Evolutionary conservation across 2,113 vertebrate genomes (phyloP).

Genomic region (Cricetomys ansorgei): DNA sequence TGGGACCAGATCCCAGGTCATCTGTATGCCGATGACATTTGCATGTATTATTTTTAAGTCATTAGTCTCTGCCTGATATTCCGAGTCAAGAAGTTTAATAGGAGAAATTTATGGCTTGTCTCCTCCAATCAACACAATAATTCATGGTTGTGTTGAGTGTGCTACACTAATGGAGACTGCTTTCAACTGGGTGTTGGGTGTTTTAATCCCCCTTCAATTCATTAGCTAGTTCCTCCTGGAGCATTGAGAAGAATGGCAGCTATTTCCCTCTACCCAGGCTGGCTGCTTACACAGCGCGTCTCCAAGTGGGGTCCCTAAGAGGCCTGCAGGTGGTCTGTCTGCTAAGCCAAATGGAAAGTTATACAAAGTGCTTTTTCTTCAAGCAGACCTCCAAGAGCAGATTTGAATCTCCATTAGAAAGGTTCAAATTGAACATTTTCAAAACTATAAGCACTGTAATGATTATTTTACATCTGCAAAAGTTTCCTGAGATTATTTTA

Average conservation of each 20-base stretch:
- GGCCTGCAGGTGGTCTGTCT: constrained; percentile 60
- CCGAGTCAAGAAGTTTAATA: constrained; percentile 70
- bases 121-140: constrained; percentile 61
- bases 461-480: constrained; percentile 33
- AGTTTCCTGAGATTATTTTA: not conserved
- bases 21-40: constrained; percentile 66
- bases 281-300: constrained; percentile 8
- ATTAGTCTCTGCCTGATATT: constrained; percentile 80
- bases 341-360: constrained; percentile 60
- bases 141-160: constrained; percentile 39
- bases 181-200: constrained; percentile 54
- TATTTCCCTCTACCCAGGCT: not conserved
- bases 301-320: constrained; percentile 59
- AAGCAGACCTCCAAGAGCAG: constrained; percentile 14
- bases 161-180: constrained; percentile 62
- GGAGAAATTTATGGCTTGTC: constrained; percentile 81
- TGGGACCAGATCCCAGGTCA: not conserved
- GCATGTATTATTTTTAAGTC: constrained; percentile 79
- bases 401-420: constrained; percentile 62
- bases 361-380: constrained; percentile 43
- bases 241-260: not conserved
- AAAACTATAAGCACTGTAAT: constrained; percentile 50
- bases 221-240: constrained; percentile 64
- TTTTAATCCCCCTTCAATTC: constrained; percentile 7
- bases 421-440: constrained; percentile 60